phyloP scores from a whole-genome alignment of 2,113 vertebrate genomes.

The Phylloscopus trochilus region DNA sequence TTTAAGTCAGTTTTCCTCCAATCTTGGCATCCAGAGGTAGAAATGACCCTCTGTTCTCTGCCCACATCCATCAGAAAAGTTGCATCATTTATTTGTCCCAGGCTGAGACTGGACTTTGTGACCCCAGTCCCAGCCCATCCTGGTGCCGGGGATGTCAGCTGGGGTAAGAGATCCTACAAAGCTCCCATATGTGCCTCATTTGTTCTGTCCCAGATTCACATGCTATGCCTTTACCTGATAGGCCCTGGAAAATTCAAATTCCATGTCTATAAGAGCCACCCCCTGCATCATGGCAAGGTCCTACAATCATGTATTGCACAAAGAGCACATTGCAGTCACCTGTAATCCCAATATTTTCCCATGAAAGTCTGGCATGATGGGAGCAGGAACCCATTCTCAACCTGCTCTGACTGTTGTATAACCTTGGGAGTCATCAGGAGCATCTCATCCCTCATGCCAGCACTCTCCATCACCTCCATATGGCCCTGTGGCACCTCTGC shows the following conservation, averaged over 20 bases:
- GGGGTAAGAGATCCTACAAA: background rate
- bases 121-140: background rate
- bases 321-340: background rate
- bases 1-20: background rate
- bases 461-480: background rate
- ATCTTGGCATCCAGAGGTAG: background rate
- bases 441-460: background rate
- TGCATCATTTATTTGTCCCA: background rate
- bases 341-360: background rate
- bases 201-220: background rate
- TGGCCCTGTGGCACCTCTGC: background rate
- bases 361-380: background rate
- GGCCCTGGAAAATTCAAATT: background rate
- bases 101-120: background rate
- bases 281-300: background rate
- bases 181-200: background rate
- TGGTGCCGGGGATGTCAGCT: background rate
- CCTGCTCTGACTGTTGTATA: background rate
- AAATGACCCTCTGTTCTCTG: background rate
- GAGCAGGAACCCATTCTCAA: background rate
- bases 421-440: background rate
- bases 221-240: background rate
- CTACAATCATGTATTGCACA: too few relatives aligned
- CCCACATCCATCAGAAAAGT: background rate
- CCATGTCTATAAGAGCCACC: accelerated